A percentile compares a stretch with the other conserved stretches of the same genome.
These are phyloP conservation scores for Sphaerodactylus townsendi DNA, from an alignment of 2,113 vertebrate genomes.

Conservation along the genomic window DNA sequence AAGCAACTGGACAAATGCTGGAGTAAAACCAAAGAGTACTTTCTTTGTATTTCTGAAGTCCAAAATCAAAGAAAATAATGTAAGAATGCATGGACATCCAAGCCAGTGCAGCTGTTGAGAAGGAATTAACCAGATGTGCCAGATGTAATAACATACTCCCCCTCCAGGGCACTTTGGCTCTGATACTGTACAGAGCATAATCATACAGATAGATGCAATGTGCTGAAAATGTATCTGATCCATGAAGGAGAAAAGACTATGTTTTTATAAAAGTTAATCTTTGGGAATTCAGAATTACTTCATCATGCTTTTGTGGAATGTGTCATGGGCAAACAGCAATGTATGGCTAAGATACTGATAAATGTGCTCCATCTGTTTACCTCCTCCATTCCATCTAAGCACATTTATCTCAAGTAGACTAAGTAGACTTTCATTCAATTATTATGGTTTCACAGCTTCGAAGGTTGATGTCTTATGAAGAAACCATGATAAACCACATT, in stretches of 20 bases:
- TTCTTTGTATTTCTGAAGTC: constrained; percentile 18
- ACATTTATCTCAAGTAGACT: background rate
- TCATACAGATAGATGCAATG: background rate
- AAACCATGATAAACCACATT: background rate
- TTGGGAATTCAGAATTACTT: constrained; percentile 9
- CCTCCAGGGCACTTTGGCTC: constrained; percentile 29
- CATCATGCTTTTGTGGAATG: constrained; percentile 20
- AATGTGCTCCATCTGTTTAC: background rate
- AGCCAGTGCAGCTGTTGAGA: constrained; percentile 29
- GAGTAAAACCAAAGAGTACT: background rate
- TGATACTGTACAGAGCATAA: constrained; percentile 11
- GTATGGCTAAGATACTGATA: background rate
- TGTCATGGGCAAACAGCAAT: background rate
- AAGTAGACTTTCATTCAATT: background rate
- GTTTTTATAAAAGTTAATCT: constrained; percentile 15
- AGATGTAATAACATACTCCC: rapidly evolving
- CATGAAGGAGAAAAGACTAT: background rate
- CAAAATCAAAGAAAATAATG: constrained; percentile 20
- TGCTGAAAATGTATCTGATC: constrained; percentile 5
- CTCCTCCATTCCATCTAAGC: background rate
- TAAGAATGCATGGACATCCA: constrained; percentile 1
- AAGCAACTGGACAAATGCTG: constrained; percentile 15
- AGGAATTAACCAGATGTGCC: constrained; percentile 21
- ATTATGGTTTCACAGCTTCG: background rate
- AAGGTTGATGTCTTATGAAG: background rate